Evolutionary conservation across 2,888 invertebrate species (phyloP).

Genomic region (Choreutis nemorana): DNA sequence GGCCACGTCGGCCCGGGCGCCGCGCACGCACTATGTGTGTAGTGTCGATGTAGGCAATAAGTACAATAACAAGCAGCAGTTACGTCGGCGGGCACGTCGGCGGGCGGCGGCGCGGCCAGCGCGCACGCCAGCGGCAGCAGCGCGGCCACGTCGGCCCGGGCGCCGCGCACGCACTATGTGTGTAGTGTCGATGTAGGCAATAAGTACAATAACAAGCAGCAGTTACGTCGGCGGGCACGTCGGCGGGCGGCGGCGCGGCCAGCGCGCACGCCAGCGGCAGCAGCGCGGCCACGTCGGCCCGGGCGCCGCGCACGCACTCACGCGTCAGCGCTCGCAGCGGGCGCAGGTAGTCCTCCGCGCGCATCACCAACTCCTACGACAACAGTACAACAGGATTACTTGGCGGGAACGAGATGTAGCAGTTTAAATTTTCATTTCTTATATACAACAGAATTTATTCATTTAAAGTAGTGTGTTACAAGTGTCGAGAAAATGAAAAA

Average conservation of each 20-base stretch:
- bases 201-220: too few relatives aligned
- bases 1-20: slow-evolving; percentile 80
- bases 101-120: slow-evolving; percentile 70
- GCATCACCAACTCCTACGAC: slow-evolving; percentile 79
- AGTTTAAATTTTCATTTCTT: neutral
- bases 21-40: slow-evolving; percentile 89
- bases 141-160: slow-evolving; percentile 79
- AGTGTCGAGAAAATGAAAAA: too few relatives aligned
- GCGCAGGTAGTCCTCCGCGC: slow-evolving; percentile 89
- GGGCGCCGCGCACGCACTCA: slow-evolving; percentile 88
- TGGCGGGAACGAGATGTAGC: neutral
- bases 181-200: too few relatives aligned
- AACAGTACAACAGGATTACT: neutral
- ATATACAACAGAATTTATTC: neutral
- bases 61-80: too few relatives aligned
- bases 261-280: slow-evolving; percentile 81
- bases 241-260: slow-evolving; percentile 69
- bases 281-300: slow-evolving; percentile 80
- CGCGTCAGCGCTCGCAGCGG: slow-evolving; percentile 85
- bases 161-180: slow-evolving; percentile 89
- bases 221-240: slow-evolving; percentile 68
- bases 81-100: slow-evolving; percentile 69
- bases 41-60: too few relatives aligned
- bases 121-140: slow-evolving; percentile 81
- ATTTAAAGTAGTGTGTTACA: too few relatives aligned